phyloP scores from a whole-genome alignment of 1,140 invertebrate genomes.

The Anthonomus grandis region DNA sequence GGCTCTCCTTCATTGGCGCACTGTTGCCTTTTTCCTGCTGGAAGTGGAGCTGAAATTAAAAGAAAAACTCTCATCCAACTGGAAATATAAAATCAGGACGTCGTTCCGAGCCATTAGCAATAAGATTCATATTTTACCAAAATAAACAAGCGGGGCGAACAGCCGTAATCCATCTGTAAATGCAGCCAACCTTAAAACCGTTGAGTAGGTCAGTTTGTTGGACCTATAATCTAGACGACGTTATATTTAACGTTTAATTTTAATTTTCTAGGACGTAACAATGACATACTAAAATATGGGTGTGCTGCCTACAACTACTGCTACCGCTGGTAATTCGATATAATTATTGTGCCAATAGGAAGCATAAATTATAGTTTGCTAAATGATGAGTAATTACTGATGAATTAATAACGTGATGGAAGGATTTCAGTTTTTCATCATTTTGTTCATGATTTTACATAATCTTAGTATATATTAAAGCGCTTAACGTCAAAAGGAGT shows the following conservation, averaged over 20 bases:
- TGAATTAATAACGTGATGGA: too few species aligned
- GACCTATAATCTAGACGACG: conserved; percentile 10
- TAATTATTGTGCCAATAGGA: too few species aligned
- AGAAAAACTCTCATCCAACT: background rate
- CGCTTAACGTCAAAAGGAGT: too few species aligned
- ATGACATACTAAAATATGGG: conserved; percentile 18
- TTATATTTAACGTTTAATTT: conserved; percentile 20
- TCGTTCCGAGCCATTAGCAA: background rate
- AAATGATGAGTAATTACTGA: too few species aligned
- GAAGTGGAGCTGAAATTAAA: conserved; percentile 30
- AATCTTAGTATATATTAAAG: too few species aligned
- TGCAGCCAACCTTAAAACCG: conserved; percentile 17
- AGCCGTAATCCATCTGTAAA: conserved; percentile 13
- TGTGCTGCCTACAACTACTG: too few species aligned
- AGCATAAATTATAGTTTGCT: too few species aligned
- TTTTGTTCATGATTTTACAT: too few species aligned
- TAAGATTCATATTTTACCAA: background rate
- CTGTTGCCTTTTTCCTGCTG: conserved; percentile 42
- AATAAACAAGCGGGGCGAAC: too few species aligned
- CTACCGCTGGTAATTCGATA: conserved; percentile 12
- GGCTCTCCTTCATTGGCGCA: conserved; percentile 48
- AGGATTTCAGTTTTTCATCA: too few species aligned
- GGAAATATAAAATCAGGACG: background rate
- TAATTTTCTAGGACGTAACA: conserved; percentile 23
- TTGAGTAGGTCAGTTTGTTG: conserved; percentile 20